Conservation (phyloP, 2,113 vertebrate species). For the Cryptotis parvus region DNA sequence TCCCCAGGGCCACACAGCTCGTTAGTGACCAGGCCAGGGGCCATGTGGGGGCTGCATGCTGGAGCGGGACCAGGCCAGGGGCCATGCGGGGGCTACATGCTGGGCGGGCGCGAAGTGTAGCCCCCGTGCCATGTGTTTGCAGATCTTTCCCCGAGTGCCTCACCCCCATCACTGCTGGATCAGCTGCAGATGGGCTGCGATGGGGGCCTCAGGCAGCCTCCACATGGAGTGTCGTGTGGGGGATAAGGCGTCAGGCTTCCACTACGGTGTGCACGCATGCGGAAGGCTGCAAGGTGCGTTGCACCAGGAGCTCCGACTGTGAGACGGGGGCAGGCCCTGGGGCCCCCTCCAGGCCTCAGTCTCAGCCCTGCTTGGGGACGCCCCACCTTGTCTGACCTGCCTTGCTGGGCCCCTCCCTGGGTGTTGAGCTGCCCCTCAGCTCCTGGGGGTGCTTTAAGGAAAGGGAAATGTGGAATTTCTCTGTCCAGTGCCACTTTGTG, state of each 20-base stretch:
- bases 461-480: not conserved
- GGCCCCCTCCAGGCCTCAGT: conserved; percentile 33
- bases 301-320: not conserved
- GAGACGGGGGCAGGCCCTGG: too few species aligned
- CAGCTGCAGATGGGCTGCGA: conserved; percentile 93
- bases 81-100: too few species aligned
- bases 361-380: not conserved
- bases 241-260: conserved; percentile 97
- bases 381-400: not conserved
- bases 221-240: conserved; percentile 97
- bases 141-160: conserved; percentile 93
- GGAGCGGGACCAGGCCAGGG: not conserved
- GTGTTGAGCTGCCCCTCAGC: too few species aligned
- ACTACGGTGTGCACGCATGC: conserved; percentile 98
- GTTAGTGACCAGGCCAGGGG: not conserved
- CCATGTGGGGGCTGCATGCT: too few species aligned
- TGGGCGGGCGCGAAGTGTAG: rapidly evolving
- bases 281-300: conserved; percentile 97
- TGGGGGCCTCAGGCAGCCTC: conserved; percentile 88
- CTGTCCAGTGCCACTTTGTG: not conserved
- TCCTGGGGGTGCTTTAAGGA: not conserved
- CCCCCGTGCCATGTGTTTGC: conserved; percentile 10
- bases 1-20: not conserved
- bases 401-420: conserved; percentile 3
- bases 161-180: conserved; percentile 93